Conservation (phyloP, 2,888 invertebrate genomes). For the Thecophora atra region DNA sequence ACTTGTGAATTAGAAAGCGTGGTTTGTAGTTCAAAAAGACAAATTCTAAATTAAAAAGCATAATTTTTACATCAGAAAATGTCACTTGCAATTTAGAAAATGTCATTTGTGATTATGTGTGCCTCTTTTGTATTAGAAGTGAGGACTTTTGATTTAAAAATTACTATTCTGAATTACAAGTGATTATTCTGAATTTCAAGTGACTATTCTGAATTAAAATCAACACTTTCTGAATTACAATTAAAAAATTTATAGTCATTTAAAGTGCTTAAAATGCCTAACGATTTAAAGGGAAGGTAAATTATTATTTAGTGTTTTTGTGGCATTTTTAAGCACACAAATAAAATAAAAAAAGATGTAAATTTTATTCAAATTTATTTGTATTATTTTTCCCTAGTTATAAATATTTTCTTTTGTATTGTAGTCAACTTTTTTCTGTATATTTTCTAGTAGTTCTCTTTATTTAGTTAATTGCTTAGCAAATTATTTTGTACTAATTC, state of each 20-base stretch:
- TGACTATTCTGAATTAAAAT: too few species aligned
- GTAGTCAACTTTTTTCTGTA: conserved; percentile 40
- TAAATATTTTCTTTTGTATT: conserved; percentile 38
- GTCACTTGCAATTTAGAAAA: too few species aligned
- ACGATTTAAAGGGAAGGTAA: conserved; percentile 10
- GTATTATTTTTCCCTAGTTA: conserved; percentile 22
- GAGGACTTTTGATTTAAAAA: too few species aligned
- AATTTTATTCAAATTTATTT: conserved; percentile 14
- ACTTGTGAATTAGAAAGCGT: too few species aligned
- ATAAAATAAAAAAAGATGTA: not conserved
- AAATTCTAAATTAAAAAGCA: too few species aligned
- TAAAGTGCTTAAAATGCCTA: not conserved
- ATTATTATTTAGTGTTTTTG: conserved; percentile 7
- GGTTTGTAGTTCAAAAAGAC: too few species aligned
- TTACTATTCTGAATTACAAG: too few species aligned
- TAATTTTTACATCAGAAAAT: too few species aligned
- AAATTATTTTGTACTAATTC: conserved; percentile 44
- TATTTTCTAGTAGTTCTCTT: conserved; percentile 15
- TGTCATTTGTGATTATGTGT: too few species aligned
- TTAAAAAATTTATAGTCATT: not conserved
- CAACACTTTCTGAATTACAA: not conserved
- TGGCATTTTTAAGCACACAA: not conserved
- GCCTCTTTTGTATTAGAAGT: too few species aligned
- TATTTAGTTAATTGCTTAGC: conserved; percentile 40
- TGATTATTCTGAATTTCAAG: too few species aligned